A percentile compares a stretch with the other conserved stretches of the same genome.
These are phyloP conservation scores for Gymnoscopelus microlampas DNA, from an alignment of 2,797 vertebrate genomes.

Conservation along the genomic window DNA sequence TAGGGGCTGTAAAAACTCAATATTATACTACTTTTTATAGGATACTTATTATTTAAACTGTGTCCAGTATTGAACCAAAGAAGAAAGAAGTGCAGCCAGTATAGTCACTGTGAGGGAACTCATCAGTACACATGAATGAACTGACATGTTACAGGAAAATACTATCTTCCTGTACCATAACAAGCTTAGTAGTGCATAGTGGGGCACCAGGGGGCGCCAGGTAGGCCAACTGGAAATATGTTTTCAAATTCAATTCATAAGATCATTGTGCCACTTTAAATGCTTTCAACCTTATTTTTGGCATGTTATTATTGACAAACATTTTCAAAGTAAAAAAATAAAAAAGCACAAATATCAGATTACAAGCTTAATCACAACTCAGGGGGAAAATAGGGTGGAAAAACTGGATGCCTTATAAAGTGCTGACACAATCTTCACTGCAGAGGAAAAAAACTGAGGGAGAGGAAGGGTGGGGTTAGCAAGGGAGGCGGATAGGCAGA, in stretches of 20 bases:
- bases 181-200: too few species aligned
- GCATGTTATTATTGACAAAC: too few species aligned
- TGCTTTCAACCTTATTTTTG: too few species aligned
- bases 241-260: too few species aligned
- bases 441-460: conserved; percentile 1
- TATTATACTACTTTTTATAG: background rate
- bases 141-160: conserved; percentile 24
- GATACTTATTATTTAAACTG: conserved; percentile 5
- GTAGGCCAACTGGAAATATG: too few species aligned
- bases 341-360: too few species aligned
- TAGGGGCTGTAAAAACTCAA: background rate
- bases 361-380: conserved; percentile 5
- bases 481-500: conserved; percentile 1
- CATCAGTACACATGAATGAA: conserved; percentile 4
- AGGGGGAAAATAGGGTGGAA: conserved; percentile 4
- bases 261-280: too few species aligned
- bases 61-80: conserved; percentile 13
- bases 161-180: background rate
- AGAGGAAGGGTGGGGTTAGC: conserved; percentile 5
- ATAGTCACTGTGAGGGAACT: conserved; percentile 34
- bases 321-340: too few species aligned
- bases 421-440: conserved; percentile 28
- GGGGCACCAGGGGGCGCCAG: too few species aligned
- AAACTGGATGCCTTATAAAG: conserved; percentile 17
- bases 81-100: conserved; percentile 1